phyloP scores from a whole-genome alignment of 2,113 vertebrate species.

The Sylvilagus bachmani region DNA sequence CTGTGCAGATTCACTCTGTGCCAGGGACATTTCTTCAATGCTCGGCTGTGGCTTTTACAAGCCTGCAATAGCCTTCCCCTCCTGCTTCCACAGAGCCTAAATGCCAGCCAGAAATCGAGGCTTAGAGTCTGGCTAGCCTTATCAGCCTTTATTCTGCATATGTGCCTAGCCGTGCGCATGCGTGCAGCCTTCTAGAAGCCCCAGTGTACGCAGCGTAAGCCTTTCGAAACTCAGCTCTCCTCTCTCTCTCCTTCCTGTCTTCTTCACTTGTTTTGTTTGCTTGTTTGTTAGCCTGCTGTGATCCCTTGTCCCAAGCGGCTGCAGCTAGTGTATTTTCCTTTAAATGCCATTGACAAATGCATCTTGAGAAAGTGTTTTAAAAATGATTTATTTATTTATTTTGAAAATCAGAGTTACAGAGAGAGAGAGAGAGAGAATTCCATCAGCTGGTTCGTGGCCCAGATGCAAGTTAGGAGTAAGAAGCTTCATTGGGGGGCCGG shows the following conservation, averaged over 20 bases:
- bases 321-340: not conserved
- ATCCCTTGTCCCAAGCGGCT: not conserved
- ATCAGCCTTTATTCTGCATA: not conserved
- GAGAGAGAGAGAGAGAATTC: too few relatives aligned
- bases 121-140: not conserved
- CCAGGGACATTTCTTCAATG: not conserved
- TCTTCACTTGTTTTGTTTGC: accelerated
- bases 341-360: not conserved
- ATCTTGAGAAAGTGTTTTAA: not conserved
- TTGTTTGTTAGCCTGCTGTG: not conserved
- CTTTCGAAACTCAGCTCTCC: not conserved
- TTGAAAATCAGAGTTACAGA: too few relatives aligned
- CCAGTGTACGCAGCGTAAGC: not conserved
- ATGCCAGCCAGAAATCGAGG: not conserved
- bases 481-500: too few relatives aligned
- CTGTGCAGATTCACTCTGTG: not conserved
- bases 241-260: too few relatives aligned
- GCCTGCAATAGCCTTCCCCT: not conserved
- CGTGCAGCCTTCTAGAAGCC: not conserved
- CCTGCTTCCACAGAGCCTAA: not conserved
- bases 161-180: not conserved
- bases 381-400: too few relatives aligned
- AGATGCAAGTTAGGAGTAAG: too few relatives aligned
- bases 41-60: not conserved
- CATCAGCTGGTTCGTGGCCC: too few relatives aligned